phyloP scores from a whole-genome alignment of 2,888 invertebrate genomes.

The Agrotis puta region DNA sequence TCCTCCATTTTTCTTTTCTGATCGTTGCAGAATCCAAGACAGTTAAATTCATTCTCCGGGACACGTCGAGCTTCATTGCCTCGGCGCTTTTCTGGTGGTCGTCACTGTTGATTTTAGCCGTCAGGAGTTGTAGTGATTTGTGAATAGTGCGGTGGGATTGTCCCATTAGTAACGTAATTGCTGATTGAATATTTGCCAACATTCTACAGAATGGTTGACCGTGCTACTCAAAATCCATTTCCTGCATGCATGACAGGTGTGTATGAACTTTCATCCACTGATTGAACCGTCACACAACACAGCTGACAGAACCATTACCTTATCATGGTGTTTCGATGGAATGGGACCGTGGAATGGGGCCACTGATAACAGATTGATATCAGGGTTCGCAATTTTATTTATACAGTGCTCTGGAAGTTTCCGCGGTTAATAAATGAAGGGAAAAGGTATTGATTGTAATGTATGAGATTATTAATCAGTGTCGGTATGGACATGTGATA shows the following conservation, averaged over 20 bases:
- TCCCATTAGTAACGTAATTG: too few relatives aligned
- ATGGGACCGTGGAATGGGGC: constrained; percentile 34
- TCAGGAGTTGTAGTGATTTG: too few relatives aligned
- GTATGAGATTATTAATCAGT: background rate
- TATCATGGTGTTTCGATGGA: constrained; percentile 42
- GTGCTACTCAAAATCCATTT: constrained; percentile 5
- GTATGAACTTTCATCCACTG: background rate
- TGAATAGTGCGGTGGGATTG: too few relatives aligned
- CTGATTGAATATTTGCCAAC: too few relatives aligned
- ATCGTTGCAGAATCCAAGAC: too few relatives aligned
- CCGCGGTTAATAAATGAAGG: constrained; percentile 1
- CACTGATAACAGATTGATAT: constrained; percentile 47
- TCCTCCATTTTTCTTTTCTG: too few relatives aligned
- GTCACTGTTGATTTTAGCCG: too few relatives aligned
- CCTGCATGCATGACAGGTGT: constrained; percentile 4
- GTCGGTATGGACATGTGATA: too few relatives aligned
- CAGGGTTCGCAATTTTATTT: constrained; percentile 7
- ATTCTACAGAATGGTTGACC: background rate
- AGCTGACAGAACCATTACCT: constrained; percentile 47
- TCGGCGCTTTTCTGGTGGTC: too few relatives aligned
- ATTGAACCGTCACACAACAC: background rate
- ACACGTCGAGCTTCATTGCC: too few relatives aligned
- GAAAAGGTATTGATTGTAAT: background rate
- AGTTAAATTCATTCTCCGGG: too few relatives aligned
- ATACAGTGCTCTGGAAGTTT: constrained; percentile 18